Percentiles rank a stretch among this genome's conserved stretches.
phyloP scores from a whole-genome alignment of 2,888 invertebrate genomes.

The Cancer borealis region DNA sequence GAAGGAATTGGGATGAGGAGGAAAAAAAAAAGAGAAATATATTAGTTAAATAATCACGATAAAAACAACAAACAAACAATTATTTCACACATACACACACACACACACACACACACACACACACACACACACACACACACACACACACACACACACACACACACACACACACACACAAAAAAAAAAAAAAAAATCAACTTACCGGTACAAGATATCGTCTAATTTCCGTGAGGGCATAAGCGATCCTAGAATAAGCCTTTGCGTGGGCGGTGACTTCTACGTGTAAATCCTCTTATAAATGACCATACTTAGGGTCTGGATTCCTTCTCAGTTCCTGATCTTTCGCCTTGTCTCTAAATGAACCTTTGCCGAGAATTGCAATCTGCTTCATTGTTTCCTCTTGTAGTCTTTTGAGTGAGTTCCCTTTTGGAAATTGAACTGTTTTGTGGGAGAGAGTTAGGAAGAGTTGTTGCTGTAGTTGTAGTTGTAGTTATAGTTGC shows the following conservation, averaged over 20 bases:
- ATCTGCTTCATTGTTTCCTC: constrained; percentile 97
- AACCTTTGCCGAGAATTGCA: constrained; percentile 94
- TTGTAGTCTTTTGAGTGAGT: constrained; percentile 93
- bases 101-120: too few species aligned
- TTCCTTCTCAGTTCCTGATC: constrained; percentile 79
- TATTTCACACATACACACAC: too few species aligned
- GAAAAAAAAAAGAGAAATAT: not conserved
- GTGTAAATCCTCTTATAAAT: constrained; percentile 92
- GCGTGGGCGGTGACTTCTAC: constrained; percentile 93
- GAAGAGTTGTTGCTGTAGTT: not conserved
- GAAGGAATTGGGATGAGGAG: not conserved
- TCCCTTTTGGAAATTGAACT: constrained; percentile 98
- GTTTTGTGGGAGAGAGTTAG: constrained; percentile 76
- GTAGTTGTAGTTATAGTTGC: not conserved
- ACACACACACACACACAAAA: too few species aligned
- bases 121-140: not conserved
- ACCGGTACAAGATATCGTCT: constrained; percentile 86
- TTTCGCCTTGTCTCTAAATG: constrained; percentile 90
- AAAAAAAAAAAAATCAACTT: too few species aligned
- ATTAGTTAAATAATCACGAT: not conserved
- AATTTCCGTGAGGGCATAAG: constrained; percentile 91
- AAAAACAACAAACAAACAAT: not conserved
- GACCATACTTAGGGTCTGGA: constrained; percentile 92
- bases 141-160: constrained; percentile 22
- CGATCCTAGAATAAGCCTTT: constrained; percentile 91